These are phyloP conservation scores for Parnassius mnemosyne DNA, from an alignment of 2,888 invertebrate genomes.

Conservation along the genomic window DNA sequence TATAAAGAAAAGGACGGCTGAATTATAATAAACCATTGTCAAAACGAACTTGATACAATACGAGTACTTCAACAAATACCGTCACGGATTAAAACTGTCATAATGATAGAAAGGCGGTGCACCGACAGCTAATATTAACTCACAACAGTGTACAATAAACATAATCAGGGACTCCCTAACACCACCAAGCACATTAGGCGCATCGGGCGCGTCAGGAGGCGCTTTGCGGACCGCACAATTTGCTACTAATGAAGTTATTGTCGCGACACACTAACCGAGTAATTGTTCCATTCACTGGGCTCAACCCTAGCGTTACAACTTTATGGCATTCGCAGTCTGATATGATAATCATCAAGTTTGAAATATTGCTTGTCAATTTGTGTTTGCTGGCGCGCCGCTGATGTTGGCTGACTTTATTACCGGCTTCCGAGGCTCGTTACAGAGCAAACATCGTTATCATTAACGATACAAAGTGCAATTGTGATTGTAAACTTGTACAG, in stretches of 20 bases:
- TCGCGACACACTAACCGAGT: constrained; percentile 46
- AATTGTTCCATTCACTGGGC: constrained; percentile 61
- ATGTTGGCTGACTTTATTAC: constrained; percentile 45
- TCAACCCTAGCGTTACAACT: constrained; percentile 54
- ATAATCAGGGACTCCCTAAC: constrained; percentile 30
- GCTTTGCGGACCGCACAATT: constrained; percentile 40
- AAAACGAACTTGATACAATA: background rate
- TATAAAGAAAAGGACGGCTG: too few species aligned
- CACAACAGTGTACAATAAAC: constrained; percentile 31
- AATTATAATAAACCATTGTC: background rate
- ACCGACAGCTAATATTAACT: constrained; percentile 17
- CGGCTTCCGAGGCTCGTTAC: constrained; percentile 46
- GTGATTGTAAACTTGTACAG: constrained; percentile 33
- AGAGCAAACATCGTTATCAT: constrained; percentile 40
- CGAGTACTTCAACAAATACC: constrained; percentile 15
- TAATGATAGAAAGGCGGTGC: constrained; percentile 6
- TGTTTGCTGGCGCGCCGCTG: constrained; percentile 44
- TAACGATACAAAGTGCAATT: constrained; percentile 36
- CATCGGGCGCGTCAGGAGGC: constrained; percentile 35
- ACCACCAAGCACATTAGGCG: constrained; percentile 31
- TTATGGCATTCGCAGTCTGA: constrained; percentile 53
- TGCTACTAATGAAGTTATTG: constrained; percentile 64
- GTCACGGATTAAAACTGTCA: constrained; percentile 8
- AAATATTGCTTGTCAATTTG: constrained; percentile 64
- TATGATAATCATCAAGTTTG: constrained; percentile 59